phyloP scores from a whole-genome alignment of 2,113 vertebrate species.

The Saccopteryx bilineata region DNA sequence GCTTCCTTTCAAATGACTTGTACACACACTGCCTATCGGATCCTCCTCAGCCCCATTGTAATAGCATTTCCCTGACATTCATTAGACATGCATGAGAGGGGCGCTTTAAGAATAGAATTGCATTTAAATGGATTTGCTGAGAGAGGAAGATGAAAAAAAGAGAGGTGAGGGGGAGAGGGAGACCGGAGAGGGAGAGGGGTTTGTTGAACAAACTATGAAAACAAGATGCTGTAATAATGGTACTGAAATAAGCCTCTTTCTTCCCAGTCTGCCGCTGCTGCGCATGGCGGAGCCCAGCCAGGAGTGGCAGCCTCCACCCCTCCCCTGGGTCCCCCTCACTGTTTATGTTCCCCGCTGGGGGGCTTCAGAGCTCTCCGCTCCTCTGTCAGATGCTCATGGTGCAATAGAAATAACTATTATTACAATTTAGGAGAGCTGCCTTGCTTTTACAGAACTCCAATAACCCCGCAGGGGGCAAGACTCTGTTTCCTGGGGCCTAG shows the following conservation, averaged over 20 bases:
- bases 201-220: conserved; percentile 84
- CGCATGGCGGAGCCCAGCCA: conserved; percentile 67
- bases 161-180: conserved; percentile 36
- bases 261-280: neutral
- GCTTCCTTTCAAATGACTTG: conserved; percentile 91
- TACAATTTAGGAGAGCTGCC: neutral
- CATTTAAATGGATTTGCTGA: conserved; percentile 92
- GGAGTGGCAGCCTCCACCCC: conserved; percentile 16
- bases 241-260: conserved; percentile 76
- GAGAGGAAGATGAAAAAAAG: conserved; percentile 85
- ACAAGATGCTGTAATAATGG: conserved; percentile 79
- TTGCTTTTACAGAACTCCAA: neutral
- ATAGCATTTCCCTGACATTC: conserved; percentile 88
- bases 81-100: conserved; percentile 92
- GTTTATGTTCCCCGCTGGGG: conserved; percentile 29
- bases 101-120: conserved; percentile 90
- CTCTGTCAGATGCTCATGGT: conserved; percentile 53
- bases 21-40: conserved; percentile 88
- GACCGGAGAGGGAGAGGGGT: conserved; percentile 74
- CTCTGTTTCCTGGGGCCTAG: neutral
- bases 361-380: neutral
- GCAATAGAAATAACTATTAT: conserved; percentile 57
- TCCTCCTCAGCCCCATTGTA: conserved; percentile 87
- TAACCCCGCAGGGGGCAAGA: neutral
- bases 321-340: neutral